Evolutionary conservation across 2,797 vertebrate genomes (phyloP), one percentile per base, ranked within the genome.

Genomic region (Brachymystax lenok): DNA sequence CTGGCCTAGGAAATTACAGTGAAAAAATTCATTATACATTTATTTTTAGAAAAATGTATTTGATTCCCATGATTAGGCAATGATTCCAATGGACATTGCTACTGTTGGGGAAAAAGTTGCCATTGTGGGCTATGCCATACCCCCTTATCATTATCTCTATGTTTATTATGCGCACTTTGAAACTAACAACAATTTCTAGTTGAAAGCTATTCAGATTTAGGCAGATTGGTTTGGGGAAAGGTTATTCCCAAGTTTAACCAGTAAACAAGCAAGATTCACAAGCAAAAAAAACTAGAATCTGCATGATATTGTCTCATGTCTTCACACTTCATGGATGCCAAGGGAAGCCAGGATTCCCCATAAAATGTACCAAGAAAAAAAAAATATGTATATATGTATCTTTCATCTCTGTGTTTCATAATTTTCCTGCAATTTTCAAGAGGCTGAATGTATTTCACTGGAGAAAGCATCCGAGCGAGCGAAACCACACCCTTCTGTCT

Each of bases 131-230:
- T 27, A 68, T 50, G 71, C 59, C 64, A 19, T 54, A 12, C 8
- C 4, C 50, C 51, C 30, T 30, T 52, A 56, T 51, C 30, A 69
- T 61, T 78, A 64, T 74, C 52, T 52, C 51, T 69, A 14, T 73
- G 64, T 59, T 50, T 68, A 78, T 21, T 33, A 35, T 56, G 40
- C 13, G 10, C 28, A 21, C 30, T 76, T 70, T 76, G 27, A 69
- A 67, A 74, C 73, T 54, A 75, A 76, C 74, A 76, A 17, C 59
- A 30, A 40, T 66, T 40, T 28, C 50, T 56, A 56, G 66, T 69
- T 69, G n/a, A 54, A 61, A 24, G 46, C 24, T 27, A 13, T 40
- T 69, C 30, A 56, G 51, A 75, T 75, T 33, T 50, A 50, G 24
- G 24, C 46, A 68, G 28, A 35, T 64, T 67, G 64, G 66, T 51